Evolutionary conservation across 2,888 invertebrate species (phyloP).

Genomic region (Synanthedon andrenaeformis): DNA sequence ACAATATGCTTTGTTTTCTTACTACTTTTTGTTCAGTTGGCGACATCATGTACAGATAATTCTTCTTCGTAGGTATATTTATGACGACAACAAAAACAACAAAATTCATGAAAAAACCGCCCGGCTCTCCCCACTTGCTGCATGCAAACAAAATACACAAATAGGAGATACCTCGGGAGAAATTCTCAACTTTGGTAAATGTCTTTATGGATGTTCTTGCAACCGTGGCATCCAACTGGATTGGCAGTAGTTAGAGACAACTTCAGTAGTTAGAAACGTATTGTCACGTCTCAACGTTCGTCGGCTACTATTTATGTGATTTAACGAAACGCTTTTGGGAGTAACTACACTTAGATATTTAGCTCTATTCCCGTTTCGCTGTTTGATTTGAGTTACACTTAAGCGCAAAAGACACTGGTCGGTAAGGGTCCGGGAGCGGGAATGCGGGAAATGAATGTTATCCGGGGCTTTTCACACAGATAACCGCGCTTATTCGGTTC

Average conservation of each 20-base stretch:
- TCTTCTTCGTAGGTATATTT: constrained; percentile 63
- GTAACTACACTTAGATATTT: too few relatives aligned
- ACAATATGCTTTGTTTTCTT: background rate
- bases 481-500: too few relatives aligned
- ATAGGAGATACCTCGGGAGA: constrained; percentile 39
- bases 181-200: constrained; percentile 30
- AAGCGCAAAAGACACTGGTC: too few relatives aligned
- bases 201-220: constrained; percentile 28
- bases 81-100: constrained; percentile 48
- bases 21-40: background rate
- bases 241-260: constrained; percentile 16
- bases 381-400: too few relatives aligned
- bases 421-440: too few relatives aligned
- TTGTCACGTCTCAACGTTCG: too few relatives aligned
- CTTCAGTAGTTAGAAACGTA: constrained; percentile 37
- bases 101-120: constrained; percentile 59
- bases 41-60: constrained; percentile 10
- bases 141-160: constrained; percentile 64
- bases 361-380: too few relatives aligned
- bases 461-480: too few relatives aligned
- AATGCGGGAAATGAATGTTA: too few relatives aligned
- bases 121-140: constrained; percentile 63
- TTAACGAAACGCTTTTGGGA: too few relatives aligned
- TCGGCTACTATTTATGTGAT: too few relatives aligned
- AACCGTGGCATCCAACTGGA: constrained; percentile 26